Evolutionary conservation across 1,140 invertebrate species (phyloP), one percentile per base, ranked within the genome.

Genomic region (Diprion similis): DNA sequence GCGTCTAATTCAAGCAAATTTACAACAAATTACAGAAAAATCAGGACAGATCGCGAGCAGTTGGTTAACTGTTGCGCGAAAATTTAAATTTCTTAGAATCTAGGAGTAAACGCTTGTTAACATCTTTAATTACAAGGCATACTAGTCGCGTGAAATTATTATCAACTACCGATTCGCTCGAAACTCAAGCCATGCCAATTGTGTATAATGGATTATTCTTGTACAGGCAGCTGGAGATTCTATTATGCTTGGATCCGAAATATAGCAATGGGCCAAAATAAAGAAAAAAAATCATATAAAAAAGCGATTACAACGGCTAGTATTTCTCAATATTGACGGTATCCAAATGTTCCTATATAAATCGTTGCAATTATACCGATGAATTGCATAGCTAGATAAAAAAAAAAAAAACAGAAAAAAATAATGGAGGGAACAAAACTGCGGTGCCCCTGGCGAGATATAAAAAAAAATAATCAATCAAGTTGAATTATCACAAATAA

Each of bases 241-340:
- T 68, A 13, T 19, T 64, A 15, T 64, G 8, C 1, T 68, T 37
- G n/a, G 11, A 59, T 17, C 51, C 11, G 51, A 59, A 59, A 59
- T 59, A 8, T 68, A 68, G 66, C 37, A 18, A 13, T 68, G 17
- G 37, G 66, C 66, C 66, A 45, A 68, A 68, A 68, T 18, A 37
- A 37, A 37, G 24, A 37, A 37, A 37, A 37, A 64, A 15, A 18
- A 64, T 64, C 66, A 45, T 18, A n/a, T 64, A 18, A 37, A 37
- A 37, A 37, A 18, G 17, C 66, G 37, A 68, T 68, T 45, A 45
- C 17, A 68, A 19, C 37, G 8, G 18, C 66, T 68, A 68, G 66
- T 68, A 68, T 68, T 68, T 68, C 66, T 68, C 66, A 68, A 68
- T 19, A 19, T 68, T 68, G 11, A 68, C 37, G 37, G 37, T 68